These are phyloP conservation scores for Halichoeres trimaculatus DNA, from an alignment of 2,113 vertebrate genomes.

Conservation along the genomic window DNA sequence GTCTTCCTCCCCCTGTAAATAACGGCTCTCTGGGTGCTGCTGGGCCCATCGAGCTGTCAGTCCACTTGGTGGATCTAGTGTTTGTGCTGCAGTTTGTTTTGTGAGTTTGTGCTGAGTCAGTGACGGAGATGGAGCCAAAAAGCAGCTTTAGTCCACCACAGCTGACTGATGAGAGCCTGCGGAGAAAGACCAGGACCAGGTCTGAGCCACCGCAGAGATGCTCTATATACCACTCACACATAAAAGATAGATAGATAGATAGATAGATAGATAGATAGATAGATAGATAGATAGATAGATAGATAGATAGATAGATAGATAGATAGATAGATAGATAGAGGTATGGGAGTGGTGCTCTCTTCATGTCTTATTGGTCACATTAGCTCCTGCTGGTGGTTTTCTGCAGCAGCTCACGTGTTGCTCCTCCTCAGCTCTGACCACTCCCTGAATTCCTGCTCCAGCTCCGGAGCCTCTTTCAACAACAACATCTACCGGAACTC, in stretches of 20 bases:
- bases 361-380: neutral
- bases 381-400: slow-evolving; percentile 9
- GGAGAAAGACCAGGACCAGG: slow-evolving; percentile 69
- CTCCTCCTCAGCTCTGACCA: slow-evolving; percentile 57
- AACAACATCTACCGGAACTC: slow-evolving; percentile 5
- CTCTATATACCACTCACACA: too few species aligned
- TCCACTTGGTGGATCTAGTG: slow-evolving; percentile 9
- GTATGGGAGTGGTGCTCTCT: neutral
- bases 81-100: slow-evolving; percentile 50
- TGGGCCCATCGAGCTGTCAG: neutral
- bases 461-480: slow-evolving; percentile 2
- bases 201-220: slow-evolving; percentile 21
- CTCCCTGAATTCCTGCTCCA: slow-evolving; percentile 53
- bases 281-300: neutral
- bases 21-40: neutral
- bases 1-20: neutral
- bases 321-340: neutral
- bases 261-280: neutral
- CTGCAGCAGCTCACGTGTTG: slow-evolving; percentile 44
- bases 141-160: slow-evolving; percentile 68
- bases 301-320: neutral
- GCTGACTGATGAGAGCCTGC: slow-evolving; percentile 75
- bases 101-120: slow-evolving; percentile 63
- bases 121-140: slow-evolving; percentile 44
- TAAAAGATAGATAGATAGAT: neutral